Evolutionary conservation across 2,113 vertebrate genomes (phyloP).

Genomic region (Osmerus mordax): DNA sequence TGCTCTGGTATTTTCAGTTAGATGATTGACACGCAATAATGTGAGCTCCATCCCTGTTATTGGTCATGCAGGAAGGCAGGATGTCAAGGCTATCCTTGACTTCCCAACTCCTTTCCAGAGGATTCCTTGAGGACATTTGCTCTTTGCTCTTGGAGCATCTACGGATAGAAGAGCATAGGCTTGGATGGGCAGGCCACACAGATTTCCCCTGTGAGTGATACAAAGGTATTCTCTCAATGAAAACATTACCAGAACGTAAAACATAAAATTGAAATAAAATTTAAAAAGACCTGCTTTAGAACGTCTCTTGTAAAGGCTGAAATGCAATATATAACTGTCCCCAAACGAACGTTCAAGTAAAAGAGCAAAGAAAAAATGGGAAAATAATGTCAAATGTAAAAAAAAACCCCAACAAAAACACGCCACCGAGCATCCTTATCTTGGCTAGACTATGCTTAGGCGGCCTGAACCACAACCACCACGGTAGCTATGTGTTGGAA

Average conservation of each 20-base stretch:
- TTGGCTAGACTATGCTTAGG: too few relatives aligned
- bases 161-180: slow-evolving; percentile 15
- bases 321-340: slow-evolving; percentile 56
- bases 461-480: too few relatives aligned
- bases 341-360: slow-evolving; percentile 69
- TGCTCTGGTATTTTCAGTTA: slow-evolving; percentile 48
- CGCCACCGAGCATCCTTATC: too few relatives aligned
- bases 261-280: slow-evolving; percentile 29
- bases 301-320: slow-evolving; percentile 61
- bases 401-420: slow-evolving; percentile 18
- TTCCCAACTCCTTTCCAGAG: neutral
- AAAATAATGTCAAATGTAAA: slow-evolving; percentile 55
- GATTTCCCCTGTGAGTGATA: slow-evolving; percentile 53
- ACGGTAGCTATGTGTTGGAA: neutral
- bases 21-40: slow-evolving; percentile 56
- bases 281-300: slow-evolving; percentile 63
- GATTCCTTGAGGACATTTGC: slow-evolving; percentile 13
- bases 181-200: slow-evolving; percentile 50
- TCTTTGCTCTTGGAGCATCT: neutral
- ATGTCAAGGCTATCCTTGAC: slow-evolving; percentile 20
- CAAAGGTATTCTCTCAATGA: slow-evolving; percentile 43
- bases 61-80: slow-evolving; percentile 56
- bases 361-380: slow-evolving; percentile 49
- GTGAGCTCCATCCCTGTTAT: slow-evolving; percentile 68
- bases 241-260: slow-evolving; percentile 27